A percentile compares a stretch with the other conserved stretches of the same genome.
Evolutionary conservation across 2,797 vertebrate species (phyloP).

Genomic region (Sebastes matsubarae): DNA sequence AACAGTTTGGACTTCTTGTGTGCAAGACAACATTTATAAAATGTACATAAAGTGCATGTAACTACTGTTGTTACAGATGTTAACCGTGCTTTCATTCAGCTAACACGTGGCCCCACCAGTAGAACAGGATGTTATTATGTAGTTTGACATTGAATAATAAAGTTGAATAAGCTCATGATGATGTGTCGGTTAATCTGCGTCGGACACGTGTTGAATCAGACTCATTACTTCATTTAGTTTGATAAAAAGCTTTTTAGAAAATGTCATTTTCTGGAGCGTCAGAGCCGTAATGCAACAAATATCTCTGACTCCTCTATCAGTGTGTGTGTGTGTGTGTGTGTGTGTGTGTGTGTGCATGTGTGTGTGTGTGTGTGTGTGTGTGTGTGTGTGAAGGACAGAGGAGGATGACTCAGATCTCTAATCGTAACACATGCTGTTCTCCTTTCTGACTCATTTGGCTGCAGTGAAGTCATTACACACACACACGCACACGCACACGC

Average conservation of each 20-base stretch:
- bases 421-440: slow-evolving; percentile 54
- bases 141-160: not conserved
- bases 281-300: not conserved
- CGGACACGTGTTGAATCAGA: not conserved
- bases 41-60: not conserved
- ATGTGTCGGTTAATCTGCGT: not conserved
- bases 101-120: not conserved
- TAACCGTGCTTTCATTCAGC: no score
- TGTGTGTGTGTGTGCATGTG: not conserved
- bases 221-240: not conserved
- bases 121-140: not conserved
- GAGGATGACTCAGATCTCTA: slow-evolving; percentile 46
- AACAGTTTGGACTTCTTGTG: not conserved
- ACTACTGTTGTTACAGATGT: no score
- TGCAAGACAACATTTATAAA: not conserved
- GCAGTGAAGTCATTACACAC: slow-evolving; percentile 74
- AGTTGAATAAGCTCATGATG: not conserved
- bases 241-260: not conserved
- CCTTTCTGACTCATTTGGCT: slow-evolving; percentile 77
- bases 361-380: not conserved
- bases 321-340: not conserved
- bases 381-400: slow-evolving; percentile 27
- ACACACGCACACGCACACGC: no score
- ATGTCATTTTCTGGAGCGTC: not conserved
- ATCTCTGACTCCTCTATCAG: not conserved